A percentile compares a stretch with the other conserved stretches of the same genome.
These are phyloP conservation scores for Ceyx cyanopectus DNA, from an alignment of 2,113 vertebrate species.

Conservation along the genomic window DNA sequence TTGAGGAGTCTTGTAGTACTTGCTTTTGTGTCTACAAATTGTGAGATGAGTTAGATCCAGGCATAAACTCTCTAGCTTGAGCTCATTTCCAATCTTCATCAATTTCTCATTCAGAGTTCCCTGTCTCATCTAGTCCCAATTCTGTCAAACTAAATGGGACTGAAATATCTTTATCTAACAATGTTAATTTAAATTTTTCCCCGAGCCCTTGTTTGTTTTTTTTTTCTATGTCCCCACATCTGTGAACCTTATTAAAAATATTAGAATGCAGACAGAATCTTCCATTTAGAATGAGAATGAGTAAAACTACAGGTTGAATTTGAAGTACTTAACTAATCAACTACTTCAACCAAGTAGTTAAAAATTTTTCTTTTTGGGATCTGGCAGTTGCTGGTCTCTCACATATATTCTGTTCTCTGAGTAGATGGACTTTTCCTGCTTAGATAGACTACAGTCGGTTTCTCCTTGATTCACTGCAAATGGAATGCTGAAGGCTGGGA, in stretches of 20 bases:
- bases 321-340: not conserved
- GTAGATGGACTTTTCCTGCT: not conserved
- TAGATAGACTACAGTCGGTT: not conserved
- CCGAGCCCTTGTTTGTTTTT: not conserved
- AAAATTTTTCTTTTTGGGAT: not conserved
- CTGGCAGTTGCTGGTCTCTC: not conserved
- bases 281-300: not conserved
- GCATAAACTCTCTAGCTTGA: not conserved
- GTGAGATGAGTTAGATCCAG: not conserved
- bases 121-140: not conserved
- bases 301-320: not conserved
- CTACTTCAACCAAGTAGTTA: not conserved
- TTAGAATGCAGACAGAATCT: not conserved
- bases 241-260: not conserved
- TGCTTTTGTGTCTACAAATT: not conserved
- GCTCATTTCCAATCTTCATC: not conserved
- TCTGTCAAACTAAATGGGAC: not conserved
- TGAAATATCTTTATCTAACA: conserved; percentile 38
- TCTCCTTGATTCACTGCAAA: not conserved
- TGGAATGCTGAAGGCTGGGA: not conserved
- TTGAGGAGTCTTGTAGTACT: not conserved
- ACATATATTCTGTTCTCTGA: not conserved
- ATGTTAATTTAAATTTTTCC: not conserved
- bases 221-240: not conserved
- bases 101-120: not conserved